Percentiles rank a stretch among this genome's conserved stretches.
Conservation (phyloP, 2,113 vertebrate genomes). For the Clupea harengus region DNA sequence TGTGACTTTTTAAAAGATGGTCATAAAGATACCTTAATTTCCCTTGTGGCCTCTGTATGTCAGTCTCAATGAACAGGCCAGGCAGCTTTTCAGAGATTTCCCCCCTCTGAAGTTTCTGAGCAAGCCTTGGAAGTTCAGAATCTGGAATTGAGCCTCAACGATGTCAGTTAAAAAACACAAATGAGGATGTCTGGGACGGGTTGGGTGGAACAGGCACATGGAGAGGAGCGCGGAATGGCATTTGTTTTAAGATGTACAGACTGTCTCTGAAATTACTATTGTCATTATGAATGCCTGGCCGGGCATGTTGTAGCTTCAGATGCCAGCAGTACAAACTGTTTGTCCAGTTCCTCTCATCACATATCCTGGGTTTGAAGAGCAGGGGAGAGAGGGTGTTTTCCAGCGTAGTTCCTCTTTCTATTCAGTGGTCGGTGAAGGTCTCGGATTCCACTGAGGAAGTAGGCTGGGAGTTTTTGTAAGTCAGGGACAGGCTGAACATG, state of each 20-base stretch:
- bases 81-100: no score
- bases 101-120: no score
- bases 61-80: neutral
- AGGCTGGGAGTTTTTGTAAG: slow-evolving; percentile 10
- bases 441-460: slow-evolving; percentile 12
- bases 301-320: neutral
- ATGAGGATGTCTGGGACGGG: neutral
- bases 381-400: neutral
- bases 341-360: neutral
- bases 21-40: neutral
- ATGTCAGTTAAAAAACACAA: neutral
- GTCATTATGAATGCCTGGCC: neutral
- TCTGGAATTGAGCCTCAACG: neutral
- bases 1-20: neutral
- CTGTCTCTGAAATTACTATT: neutral
- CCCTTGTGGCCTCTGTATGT: neutral
- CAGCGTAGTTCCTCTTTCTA: slow-evolving; percentile 16
- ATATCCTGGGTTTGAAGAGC: neutral
- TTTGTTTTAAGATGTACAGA: neutral
- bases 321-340: slow-evolving; percentile 5
- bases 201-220: neutral
- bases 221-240: neutral
- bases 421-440: slow-evolving; percentile 17
- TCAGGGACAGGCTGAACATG: slow-evolving; percentile 19
- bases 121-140: neutral